Base-by-base conservation (phyloP, 2,797 vertebrate species). In the Bradypus variegatus region DNA sequence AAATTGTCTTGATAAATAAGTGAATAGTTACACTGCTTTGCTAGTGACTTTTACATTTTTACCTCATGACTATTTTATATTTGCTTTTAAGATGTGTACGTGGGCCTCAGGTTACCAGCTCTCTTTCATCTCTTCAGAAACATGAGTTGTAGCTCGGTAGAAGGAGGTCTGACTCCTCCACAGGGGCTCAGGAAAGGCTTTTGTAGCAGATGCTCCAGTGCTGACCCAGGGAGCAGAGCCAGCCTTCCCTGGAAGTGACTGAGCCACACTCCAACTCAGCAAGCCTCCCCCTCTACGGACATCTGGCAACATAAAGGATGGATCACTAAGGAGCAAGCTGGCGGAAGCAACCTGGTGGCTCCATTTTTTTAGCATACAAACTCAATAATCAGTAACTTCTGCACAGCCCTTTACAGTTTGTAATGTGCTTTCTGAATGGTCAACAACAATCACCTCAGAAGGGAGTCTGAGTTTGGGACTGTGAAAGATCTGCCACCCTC, bases 61-160 rank as follows among this genome's bases (percentile, higher is more conserved):
- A 85, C 38, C 4, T 25, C 12, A 3, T 23, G 73, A 84, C 33
- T 58, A 64, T 58, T 69, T 90, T 48, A 29, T 65, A 38, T 67
- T 91, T 62, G 70, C 64, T 69, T 86, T 78, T 80, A 67, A 55
- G 58, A 90, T n/a, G 58, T 36, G 3, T 41, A 65, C 58, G 72
- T 31, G 10, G 62, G 48, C 36, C 60, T 86, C 50, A 31, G 65
- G 55, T 81, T 81, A 58, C 3, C 33, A 23, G 55, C 11, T 73
- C 69, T 81, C 41, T 72, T 41, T 77, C 21, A 19, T 82, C 76
- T 75, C 80, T 75, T 88, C 38, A 82, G 64, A 92, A 90, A 75
- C 4, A 12, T 41, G 36, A 48, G 36, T 19, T 48, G 16, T 23
- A n/a, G 38, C 45, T 65, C 50, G 27, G 41, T n/a, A 27, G 38